Evolutionary conservation across 2,888 invertebrate genomes (phyloP).

Genomic region (Orchesella flavescens): DNA sequence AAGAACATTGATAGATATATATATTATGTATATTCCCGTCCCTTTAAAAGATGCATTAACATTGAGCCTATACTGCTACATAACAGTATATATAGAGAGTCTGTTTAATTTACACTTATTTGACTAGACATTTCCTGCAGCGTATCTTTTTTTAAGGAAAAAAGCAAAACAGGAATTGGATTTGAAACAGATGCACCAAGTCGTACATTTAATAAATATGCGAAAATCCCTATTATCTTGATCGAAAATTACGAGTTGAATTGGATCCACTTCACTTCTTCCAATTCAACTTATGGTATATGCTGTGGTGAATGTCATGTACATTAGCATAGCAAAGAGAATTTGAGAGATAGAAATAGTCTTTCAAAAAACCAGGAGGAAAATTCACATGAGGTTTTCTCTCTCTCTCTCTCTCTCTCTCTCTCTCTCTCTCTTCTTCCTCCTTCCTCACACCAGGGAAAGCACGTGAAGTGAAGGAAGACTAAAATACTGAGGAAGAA

Average conservation of each 20-base stretch:
- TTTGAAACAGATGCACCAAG: background rate
- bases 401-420: background rate
- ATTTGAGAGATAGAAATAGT: too few relatives aligned
- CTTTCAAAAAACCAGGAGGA: background rate
- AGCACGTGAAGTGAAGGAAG: slow-evolving; percentile 42
- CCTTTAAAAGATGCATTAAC: background rate
- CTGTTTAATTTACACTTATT: background rate
- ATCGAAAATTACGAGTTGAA: slow-evolving; percentile 37
- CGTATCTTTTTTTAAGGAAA: too few relatives aligned
- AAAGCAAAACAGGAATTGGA: background rate
- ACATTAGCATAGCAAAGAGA: too few relatives aligned
- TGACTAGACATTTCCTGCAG: slow-evolving; percentile 3
- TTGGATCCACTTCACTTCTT: background rate
- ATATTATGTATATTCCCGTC: background rate
- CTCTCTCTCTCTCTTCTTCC: too few relatives aligned
- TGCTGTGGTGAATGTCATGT: background rate
- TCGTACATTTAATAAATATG: background rate
- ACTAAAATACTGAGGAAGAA: slow-evolving; percentile 14
- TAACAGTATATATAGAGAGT: background rate
- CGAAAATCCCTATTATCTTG: slow-evolving; percentile 36
- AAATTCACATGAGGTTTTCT: slow-evolving; percentile 43
- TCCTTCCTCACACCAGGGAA: background rate
- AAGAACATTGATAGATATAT: background rate
- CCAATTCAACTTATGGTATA: background rate
- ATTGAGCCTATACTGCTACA: background rate